Conservation (phyloP, 1,140 invertebrate species). For the Formica exsecta region DNA sequence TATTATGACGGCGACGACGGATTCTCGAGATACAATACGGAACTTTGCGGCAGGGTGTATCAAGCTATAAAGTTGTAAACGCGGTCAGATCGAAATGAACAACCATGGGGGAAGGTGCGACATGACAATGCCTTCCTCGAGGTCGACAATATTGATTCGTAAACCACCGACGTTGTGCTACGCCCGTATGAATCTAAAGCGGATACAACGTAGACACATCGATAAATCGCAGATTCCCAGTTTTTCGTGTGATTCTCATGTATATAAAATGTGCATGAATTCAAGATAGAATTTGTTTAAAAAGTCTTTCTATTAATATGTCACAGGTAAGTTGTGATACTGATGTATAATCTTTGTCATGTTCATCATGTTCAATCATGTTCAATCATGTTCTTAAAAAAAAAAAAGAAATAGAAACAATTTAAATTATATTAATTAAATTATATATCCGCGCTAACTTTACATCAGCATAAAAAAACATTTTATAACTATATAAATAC, state of each 20-base stretch:
- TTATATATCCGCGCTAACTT: not conserved
- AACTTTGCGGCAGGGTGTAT: slow-evolving; percentile 24
- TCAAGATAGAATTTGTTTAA: not conserved
- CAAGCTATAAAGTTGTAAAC: slow-evolving; percentile 57
- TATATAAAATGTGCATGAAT: not conserved
- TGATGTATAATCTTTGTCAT: not conserved
- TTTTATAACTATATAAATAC: not conserved
- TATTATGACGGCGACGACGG: not conserved
- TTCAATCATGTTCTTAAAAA: not conserved
- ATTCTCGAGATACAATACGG: slow-evolving; percentile 29
- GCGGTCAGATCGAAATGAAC: slow-evolving; percentile 65
- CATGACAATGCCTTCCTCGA: slow-evolving; percentile 62
- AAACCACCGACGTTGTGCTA: slow-evolving; percentile 43
- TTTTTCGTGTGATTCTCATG: slow-evolving; percentile 17
- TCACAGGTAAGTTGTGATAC: not conserved
- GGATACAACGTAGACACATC: slow-evolving; percentile 56
- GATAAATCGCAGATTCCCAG: slow-evolving; percentile 29
- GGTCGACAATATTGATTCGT: slow-evolving; percentile 70
- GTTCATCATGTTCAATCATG: not conserved
- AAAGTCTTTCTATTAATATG: not conserved
- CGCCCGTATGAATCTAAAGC: slow-evolving; percentile 9
- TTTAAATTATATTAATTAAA: not conserved
- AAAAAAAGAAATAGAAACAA: not conserved
- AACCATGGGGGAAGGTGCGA: slow-evolving; percentile 32
- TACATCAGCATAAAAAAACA: not conserved